Evolutionary conservation across 1,140 invertebrate species (phyloP), one percentile per base, ranked within the genome.

Genomic region (Temnothorax nylanderi): DNA sequence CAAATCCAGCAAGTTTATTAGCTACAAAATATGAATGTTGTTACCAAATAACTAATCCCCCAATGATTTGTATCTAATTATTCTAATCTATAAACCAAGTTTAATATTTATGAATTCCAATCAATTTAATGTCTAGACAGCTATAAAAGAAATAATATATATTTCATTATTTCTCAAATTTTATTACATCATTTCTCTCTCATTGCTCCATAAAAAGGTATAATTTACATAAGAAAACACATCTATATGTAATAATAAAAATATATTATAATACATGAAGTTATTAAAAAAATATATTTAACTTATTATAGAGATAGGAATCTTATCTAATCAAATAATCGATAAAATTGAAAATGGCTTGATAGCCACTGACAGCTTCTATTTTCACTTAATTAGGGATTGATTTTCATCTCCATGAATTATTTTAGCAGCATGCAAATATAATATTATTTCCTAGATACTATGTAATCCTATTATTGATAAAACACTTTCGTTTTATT

Each of bases 1-100:
- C 47, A n/a, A 81, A 56, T 54, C 78, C 41, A 37, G 26, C 6
- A 13, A 65, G 10, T 78, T 78, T 78, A n/a, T 34, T n/a, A 47
- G 11, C 11, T 34, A 34, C 64, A 65, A 65, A 47, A 56, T 56
- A 51, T n/a, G 37, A 41, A 78, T 34, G n/a, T 32, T 32, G 11
- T 47, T 77, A 47, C 8, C 6, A 16, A 78, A 49, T 11, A 6
- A 65, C n/a, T 78, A 1, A 34, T 47, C n/a, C 16, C 2, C 47
- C n/a, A 47, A 78, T 64, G 7, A 21, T 34, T n/a, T 26, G n/a
- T 44, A 26, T 60, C 3, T 75, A 26, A 26, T 26, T 26, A 26
- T 26, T 26, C 26, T 26, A 60, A 75, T 60, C 1, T 26, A 18
- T 8, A 26, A 26, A 16, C 18, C 21, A 34, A 78, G 8, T 65